Conservation (phyloP, 2,888 invertebrate genomes). For the Volucella zonaria region DNA sequence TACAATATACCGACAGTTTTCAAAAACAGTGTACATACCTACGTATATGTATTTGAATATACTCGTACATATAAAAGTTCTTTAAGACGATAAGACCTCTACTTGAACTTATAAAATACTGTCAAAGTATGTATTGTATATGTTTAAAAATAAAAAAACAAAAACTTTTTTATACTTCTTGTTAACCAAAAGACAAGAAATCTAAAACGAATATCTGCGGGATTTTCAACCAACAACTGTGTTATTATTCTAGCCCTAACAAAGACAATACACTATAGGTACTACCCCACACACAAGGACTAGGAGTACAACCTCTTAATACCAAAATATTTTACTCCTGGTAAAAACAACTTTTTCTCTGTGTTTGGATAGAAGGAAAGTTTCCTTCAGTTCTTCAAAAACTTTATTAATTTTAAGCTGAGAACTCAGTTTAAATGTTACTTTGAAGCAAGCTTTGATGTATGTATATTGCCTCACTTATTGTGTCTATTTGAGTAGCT, state of each 20-base stretch:
- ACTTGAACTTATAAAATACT: constrained; percentile 34
- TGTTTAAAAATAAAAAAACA: constrained; percentile 23
- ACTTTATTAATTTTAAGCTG: constrained; percentile 53
- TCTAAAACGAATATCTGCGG: constrained; percentile 38
- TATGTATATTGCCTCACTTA: neutral
- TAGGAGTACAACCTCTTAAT: constrained; percentile 6
- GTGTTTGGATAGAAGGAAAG: constrained; percentile 28
- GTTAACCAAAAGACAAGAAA: constrained; percentile 11
- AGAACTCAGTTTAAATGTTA: neutral
- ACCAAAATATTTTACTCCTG: constrained; percentile 39
- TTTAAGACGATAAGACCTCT: constrained; percentile 11
- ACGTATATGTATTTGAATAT: neutral
- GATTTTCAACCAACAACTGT: constrained; percentile 32
- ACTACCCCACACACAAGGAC: neutral
- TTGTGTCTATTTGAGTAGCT: neutral
- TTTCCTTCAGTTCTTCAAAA: constrained; percentile 19
- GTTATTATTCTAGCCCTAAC: constrained; percentile 37
- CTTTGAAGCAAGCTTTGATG: neutral
- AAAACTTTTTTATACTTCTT: constrained; percentile 1
- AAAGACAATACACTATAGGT: neutral
- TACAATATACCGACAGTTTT: constrained; percentile 37
- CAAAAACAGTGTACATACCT: too few species aligned
- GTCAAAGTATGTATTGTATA: constrained; percentile 24
- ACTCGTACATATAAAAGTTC: constrained; percentile 36
- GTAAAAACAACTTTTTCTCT: constrained; percentile 38